Conservation (phyloP, 2,888 invertebrate genomes). For the Phortica magna region DNA sequence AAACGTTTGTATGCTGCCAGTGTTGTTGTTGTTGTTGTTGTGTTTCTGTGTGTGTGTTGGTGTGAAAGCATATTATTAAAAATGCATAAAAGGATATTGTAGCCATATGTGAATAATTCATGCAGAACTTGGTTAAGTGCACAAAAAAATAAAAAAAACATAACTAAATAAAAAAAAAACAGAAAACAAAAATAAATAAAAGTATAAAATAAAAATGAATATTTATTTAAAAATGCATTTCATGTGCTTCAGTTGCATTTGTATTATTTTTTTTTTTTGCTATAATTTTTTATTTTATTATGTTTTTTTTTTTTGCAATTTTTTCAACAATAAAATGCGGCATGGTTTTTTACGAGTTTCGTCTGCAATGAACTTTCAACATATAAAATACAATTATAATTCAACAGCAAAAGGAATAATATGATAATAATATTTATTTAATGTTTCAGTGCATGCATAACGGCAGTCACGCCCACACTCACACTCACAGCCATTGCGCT, state of each 20-base stretch:
- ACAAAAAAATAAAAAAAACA: constrained; percentile 42
- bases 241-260: constrained; percentile 21
- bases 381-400: no score
- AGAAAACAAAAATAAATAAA: constrained; percentile 10
- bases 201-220: constrained; percentile 18
- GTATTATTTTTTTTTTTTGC: neutral
- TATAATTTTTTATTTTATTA: neutral
- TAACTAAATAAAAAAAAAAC: constrained; percentile 45
- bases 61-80: constrained; percentile 57
- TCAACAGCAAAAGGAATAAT: no score
- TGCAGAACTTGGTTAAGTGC: constrained; percentile 46
- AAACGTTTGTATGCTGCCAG: neutral
- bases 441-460: neutral
- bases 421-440: constrained; percentile 1
- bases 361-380: neutral
- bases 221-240: constrained; percentile 33
- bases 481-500: neutral
- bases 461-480: neutral
- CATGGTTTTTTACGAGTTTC: no score
- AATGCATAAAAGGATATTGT: constrained; percentile 57
- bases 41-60: neutral
- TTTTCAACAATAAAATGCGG: neutral
- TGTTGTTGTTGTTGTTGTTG: neutral
- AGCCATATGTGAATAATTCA: constrained; percentile 43
- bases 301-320: neutral